Base-by-base conservation (phyloP, 2,888 invertebrate genomes). In the Orthosia cruda region DNA sequence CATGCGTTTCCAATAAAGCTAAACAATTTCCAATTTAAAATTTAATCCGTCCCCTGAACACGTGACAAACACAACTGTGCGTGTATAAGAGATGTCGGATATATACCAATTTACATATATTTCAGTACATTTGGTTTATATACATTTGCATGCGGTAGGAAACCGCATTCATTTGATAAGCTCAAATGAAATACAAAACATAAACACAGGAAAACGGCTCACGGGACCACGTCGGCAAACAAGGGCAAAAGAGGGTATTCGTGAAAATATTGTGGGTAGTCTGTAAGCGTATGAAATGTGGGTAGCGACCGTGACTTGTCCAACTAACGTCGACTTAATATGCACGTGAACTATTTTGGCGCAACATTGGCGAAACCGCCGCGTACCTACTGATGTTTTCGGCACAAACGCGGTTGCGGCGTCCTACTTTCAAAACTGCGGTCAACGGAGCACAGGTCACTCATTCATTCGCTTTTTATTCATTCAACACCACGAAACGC, bases 371-470 rank as follows among this genome's bases (percentile, higher is more conserved):
- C 73, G 71, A 80, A 81, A 82, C 74, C 68, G 20, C 68, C 63
- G 74, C 62, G 57, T 67, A 57, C 69, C 11, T 78, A 66, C 75
- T 81, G 70, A 77, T 74, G 83, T 87, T 82, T 88, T 67, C 57
- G 73, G 69, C 75, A 85, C 81, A 87, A 85, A 81, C 77, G 84
- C 83, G 89, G 88, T 79, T 88, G 74, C 84, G 87, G 89, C 91
- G 94, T 90, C 93, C 94, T 91, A 94, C 91, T 94, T 95, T 92
- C 90, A 84, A 89, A 91, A 88, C 90, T 87, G 91, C 92, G 93
- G 92, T 91, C 91, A 91, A 75, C 88, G 77, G 87, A 83, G 85
- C 91, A 93, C 91, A 90, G 90, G 91, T 90, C 92, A 89, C 88
- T 90, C 90, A 91, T 91, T 89, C 88, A 89, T 87, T 87, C 78